Evolutionary conservation across 2,797 vertebrate genomes (phyloP), one percentile per base, ranked within the genome.

Genomic region (Pseudomugil gertrudae): DNA sequence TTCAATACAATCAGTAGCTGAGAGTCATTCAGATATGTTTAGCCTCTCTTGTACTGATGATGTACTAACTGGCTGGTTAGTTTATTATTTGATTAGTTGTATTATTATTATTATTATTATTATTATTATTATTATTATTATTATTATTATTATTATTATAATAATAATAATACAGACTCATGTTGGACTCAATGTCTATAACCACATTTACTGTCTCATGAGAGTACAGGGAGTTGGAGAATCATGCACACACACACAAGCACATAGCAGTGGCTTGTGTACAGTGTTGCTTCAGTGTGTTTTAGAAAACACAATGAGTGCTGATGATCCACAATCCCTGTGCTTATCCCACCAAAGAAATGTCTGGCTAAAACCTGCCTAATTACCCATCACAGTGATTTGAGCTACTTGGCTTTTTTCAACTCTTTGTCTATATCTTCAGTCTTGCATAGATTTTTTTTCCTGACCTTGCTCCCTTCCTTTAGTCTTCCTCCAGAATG

Each of bases 281-380:
- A 76, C 73, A 69, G 65, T 74, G 59, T 66, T 69, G 54, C 69
- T 76, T 76, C 55, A 72, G 52, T 79, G 62, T 57, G 81, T 87
- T 79, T 74, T 73, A 78, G 72, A 70, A 83, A 86, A 81, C 64
- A 79, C 77, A 86, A 84, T 74, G 63, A 74, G 59, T 50, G 62
- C 58, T 43, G 58, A 84, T 76, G 71, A 79, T 80, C 60, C 70
- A 69, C 79, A 81, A 69, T 76, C 71, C 69, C 69, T 11, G 21
- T 75, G 76, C 81, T 83, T 63, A 83, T 78, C 58, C 83, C 57
- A 26, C 77, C 36, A 57, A 75, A 71, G 65, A 80, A 60, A 81
- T 76, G 78, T 82, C 59, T 69, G 66, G 38, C 71, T 76, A 70
- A 81, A 87, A 80, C 69, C 79, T 67, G 68, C 72, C 79, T 86